A percentile compares a stretch with the other conserved stretches of the same genome.
Conservation (phyloP, 2,888 invertebrate species). For the Drosophila putrida region DNA sequence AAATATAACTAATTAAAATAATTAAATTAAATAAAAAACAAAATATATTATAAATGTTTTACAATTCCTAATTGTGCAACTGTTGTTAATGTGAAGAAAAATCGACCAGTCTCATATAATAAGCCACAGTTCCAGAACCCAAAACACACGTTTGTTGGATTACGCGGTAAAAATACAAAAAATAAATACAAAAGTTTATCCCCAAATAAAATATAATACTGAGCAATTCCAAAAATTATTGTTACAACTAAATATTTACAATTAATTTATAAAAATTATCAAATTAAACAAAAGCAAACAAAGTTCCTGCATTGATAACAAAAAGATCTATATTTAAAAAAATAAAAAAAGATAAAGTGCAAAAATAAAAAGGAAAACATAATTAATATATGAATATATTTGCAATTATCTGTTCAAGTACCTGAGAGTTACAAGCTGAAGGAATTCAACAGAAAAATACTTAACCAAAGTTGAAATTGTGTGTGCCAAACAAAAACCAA, state of each 20-base stretch:
- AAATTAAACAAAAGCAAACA: conserved; percentile 62
- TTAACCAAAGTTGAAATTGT: conserved; percentile 63
- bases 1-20: conserved; percentile 14
- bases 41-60: conserved; percentile 27
- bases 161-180: conserved; percentile 79
- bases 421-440: conserved; percentile 37
- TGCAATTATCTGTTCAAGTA: conserved; percentile 45
- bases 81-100: conserved; percentile 72
- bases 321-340: conserved; percentile 38
- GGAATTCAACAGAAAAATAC: conserved; percentile 26
- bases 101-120: conserved; percentile 68
- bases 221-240: conserved; percentile 63
- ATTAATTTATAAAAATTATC: conserved; percentile 38
- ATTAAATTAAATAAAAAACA: conserved; percentile 4
- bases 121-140: conserved; percentile 39
- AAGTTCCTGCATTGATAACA: conserved; percentile 75
- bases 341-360: conserved; percentile 55
- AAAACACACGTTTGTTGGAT: conserved; percentile 71
- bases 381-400: conserved; percentile 17
- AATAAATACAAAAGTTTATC: conserved; percentile 30
- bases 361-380: conserved; percentile 40
- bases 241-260: conserved; percentile 33
- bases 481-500: conserved; percentile 69
- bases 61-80: conserved; percentile 24
- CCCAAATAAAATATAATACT: conserved; percentile 33